Conservation (phyloP, 2,113 vertebrate genomes). For the Planiliza haematocheilus region DNA sequence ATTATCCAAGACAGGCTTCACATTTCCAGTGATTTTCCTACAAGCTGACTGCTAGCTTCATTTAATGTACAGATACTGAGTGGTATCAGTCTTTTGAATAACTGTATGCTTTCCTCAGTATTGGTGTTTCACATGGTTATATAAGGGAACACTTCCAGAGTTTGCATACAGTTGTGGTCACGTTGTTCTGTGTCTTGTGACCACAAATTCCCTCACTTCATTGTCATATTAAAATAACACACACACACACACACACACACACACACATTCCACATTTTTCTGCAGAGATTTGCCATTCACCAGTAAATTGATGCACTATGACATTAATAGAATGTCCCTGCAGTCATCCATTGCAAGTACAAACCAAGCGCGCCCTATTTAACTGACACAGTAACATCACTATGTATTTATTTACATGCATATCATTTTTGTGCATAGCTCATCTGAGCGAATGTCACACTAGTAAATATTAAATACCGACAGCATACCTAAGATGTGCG, state of each 20-base stretch:
- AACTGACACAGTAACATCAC: slow-evolving; percentile 34
- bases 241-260: slow-evolving; percentile 14
- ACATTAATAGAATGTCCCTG: slow-evolving; percentile 47
- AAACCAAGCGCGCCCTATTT: slow-evolving; percentile 36
- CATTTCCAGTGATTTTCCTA: too few relatives aligned
- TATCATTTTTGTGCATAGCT: too few relatives aligned
- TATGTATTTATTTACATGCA: neutral
- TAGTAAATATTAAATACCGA: too few relatives aligned
- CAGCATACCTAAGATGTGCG: too few relatives aligned
- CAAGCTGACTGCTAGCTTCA: too few relatives aligned
- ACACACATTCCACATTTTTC: slow-evolving; percentile 12
- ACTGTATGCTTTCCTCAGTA: neutral
- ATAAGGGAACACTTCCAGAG: slow-evolving; percentile 1
- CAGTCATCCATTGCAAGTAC: slow-evolving; percentile 34
- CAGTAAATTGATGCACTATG: slow-evolving; percentile 46
- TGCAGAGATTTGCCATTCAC: neutral
- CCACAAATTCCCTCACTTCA: slow-evolving; percentile 19
- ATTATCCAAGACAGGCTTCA: neutral
- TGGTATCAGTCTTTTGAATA: too few relatives aligned
- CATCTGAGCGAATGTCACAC: neutral
- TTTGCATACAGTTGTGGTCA: slow-evolving; percentile 35
- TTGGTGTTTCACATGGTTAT: slow-evolving; percentile 5
- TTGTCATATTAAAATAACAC: slow-evolving; percentile 17
- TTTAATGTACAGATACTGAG: neutral
- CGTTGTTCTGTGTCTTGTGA: slow-evolving; percentile 18